Base-by-base conservation (phyloP, 2,888 invertebrate species). In the Thera obeliscata region DNA sequence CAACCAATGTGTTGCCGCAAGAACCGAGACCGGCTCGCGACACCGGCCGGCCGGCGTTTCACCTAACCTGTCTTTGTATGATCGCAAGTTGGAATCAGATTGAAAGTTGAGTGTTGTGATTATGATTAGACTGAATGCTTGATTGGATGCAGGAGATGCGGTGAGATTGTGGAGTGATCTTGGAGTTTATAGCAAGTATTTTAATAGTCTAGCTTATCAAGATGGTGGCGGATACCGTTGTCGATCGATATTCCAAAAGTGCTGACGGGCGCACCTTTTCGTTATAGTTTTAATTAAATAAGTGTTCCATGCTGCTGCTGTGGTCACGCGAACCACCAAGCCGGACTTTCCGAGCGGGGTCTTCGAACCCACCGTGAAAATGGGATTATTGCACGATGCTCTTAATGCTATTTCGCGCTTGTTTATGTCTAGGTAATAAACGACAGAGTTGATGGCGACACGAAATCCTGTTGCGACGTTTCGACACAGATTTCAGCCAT, bases 291-390 rank as follows among this genome's bases (percentile, higher is more conserved):
- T 84, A 87, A 89, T 90, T 89, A 87, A 80, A 87, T 85, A 84
- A 80, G 75, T 72, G 77, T 66, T 75, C 78, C 78, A 78, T 74
- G 75, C 75, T 72, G 78, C 80, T 73, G 61, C 46, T 64, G 54
- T 78, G 80, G 81, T 80, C 87, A 88, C 87, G 88, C 88, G 81
- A 89, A 79, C 64, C 49, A 33, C 41, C 64, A 36, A 59, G 67
- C 60, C 72, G 66, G 70, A 64, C 71, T 67, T 60, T 66, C 74
- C 72, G 77, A 55, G 36, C 79, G 78, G 85, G 88, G 88, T 89
- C 89, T 89, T 81, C 87, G 88, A 90, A 89, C 89, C 87, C 73
- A 87, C 89, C 89, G 88, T 90, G 89, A 87, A 90, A 90, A 90
- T 89, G 85, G 85, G 88, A 90, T 90, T 91, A 89, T 87, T 87